Base-by-base conservation (phyloP, 2,888 invertebrate genomes). In the Microdon myrmicae region DNA sequence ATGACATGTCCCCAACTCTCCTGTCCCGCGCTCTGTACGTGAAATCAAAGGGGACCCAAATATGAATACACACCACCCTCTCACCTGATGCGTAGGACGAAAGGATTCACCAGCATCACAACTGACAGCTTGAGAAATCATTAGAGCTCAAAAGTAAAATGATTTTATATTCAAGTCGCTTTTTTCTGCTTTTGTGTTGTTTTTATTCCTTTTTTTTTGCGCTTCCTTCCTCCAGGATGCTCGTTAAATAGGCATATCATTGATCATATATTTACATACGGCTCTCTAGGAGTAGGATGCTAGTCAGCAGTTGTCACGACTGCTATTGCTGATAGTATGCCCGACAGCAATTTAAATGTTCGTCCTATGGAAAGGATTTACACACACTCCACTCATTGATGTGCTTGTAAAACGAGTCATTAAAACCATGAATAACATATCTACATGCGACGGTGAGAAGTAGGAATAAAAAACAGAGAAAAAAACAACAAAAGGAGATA, bases 221-320 rank as follows among this genome's bases (percentile, higher is more conserved):
- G 43, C 22, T 43, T 10, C 20, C 14, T 2, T 13, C 10, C 19
- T 23, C 26, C 47, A 58, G 64, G 56, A 64, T 64, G 58, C 58
- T 64, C 51, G 64, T 64, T 64, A 64, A 64, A 64, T 64, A 58
- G 64, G 64, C 64, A 64, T 64, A 64, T 58, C 64, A 64, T 64
- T 64, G 64, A 64, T 64, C 64, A 64, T 43, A 64, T 64, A 64
- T 64, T 64, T 64, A 64, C 64, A 64, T 58, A 58, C 51, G 47
- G 51, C 56, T 64, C 64, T 64, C n/a, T n/a, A n/a, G n/a, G n/a
- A n/a, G n/a, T n/a, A 64, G 58, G 64, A 64, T 58, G 41, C 51
- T 53, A 53, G 64, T 64, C 64, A 58, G n/a, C n/a, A n/a, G 60
- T 43, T 47, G 14, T 20, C 13, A 4, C 44, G 37, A 20, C n/a